Evolutionary conservation across 2,113 vertebrate species (phyloP).

Genomic region (Stomatorhinus ivindoensis): DNA sequence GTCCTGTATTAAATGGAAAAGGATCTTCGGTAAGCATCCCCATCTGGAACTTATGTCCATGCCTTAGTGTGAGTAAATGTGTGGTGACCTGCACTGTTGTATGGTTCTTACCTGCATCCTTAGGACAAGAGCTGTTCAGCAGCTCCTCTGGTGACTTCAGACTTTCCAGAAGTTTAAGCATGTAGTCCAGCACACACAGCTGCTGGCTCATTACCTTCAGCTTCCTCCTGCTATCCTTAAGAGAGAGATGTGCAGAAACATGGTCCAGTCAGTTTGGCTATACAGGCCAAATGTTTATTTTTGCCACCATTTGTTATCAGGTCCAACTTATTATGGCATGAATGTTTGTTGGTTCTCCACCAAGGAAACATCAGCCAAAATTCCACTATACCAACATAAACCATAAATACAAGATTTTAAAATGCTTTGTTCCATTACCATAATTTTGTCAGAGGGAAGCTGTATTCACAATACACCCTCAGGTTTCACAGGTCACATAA

Average conservation of each 20-base stretch:
- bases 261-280: not conserved
- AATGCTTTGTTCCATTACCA: not conserved
- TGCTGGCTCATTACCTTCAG: conserved; percentile 58
- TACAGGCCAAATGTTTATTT: not conserved
- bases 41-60: not conserved
- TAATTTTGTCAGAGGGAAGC: not conserved
- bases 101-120: conserved; percentile 38
- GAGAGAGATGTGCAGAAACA: conserved; percentile 7
- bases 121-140: conserved; percentile 36
- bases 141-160: conserved; percentile 47
- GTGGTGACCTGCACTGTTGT: not conserved
- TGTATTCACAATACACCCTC: not conserved
- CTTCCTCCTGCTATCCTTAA: conserved; percentile 53
- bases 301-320: not conserved
- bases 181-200: conserved; percentile 52
- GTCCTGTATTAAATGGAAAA: not conserved
- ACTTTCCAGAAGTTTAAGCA: conserved; percentile 50
- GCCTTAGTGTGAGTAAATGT: not conserved
- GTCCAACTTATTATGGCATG: not conserved
- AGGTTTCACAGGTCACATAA: not conserved
- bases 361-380: not conserved
- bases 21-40: not conserved
- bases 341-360: not conserved
- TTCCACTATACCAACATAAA: not conserved
- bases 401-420: not conserved